Percentiles rank a stretch among this genome's conserved stretches.
Evolutionary conservation across 2,888 invertebrate species (phyloP).

Genomic region (Lampropteryx suffumata): DNA sequence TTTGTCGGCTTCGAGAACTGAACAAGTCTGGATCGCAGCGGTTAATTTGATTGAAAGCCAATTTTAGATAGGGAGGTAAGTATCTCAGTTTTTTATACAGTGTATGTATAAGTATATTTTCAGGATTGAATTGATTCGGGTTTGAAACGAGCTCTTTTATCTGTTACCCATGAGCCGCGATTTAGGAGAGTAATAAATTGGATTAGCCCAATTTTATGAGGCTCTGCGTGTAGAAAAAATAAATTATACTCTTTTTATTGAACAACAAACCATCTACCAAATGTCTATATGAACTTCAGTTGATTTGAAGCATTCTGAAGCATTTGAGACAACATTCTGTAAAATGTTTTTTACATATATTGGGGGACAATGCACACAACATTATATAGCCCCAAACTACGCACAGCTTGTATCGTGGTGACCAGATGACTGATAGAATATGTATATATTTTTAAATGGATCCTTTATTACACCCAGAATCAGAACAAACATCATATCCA

Average conservation of each 20-base stretch:
- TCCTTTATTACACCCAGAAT: too few relatives aligned
- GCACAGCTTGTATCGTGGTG: too few relatives aligned
- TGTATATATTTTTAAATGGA: too few relatives aligned
- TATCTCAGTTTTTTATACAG: conserved; percentile 3
- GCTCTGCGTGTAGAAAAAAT: conserved; percentile 18
- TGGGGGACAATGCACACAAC: too few relatives aligned
- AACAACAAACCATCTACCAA: conserved; percentile 21
- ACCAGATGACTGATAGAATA: too few relatives aligned
- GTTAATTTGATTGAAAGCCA: conserved; percentile 37
- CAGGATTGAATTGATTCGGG: conserved; percentile 22
- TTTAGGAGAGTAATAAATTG: conserved; percentile 27
- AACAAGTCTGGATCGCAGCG: conserved; percentile 26
- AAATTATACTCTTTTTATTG: conserved; percentile 29
- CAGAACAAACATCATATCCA: too few relatives aligned
- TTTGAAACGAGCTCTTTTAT: conserved; percentile 26
- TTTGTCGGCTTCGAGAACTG: conserved; percentile 31
- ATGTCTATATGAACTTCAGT: conserved; percentile 4
- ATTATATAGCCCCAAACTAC: too few relatives aligned
- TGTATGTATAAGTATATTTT: conserved; percentile 13
- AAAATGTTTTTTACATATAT: background rate
- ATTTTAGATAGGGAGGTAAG: conserved; percentile 30
- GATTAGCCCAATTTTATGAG: conserved; percentile 24
- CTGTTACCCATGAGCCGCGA: conserved; percentile 26
- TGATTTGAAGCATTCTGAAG: conserved; percentile 4
- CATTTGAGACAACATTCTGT: background rate